Evolutionary conservation across 2,797 vertebrate species (phyloP), one percentile per base, ranked within the genome.

Genomic region (Lacerta viridis): DNA sequence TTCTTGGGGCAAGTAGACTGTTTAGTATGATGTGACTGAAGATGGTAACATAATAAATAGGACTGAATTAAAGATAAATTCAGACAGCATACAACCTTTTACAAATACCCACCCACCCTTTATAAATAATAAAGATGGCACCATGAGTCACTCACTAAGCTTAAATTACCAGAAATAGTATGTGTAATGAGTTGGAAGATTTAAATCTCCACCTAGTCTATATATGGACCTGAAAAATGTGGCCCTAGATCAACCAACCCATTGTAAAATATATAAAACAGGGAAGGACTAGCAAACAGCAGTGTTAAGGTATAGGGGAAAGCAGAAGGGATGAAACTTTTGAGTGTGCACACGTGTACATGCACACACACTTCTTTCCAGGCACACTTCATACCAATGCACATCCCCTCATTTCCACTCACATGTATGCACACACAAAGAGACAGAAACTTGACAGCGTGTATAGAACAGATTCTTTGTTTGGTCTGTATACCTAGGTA

Each of bases 201-300:
- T 90, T 39, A 90, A 88, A 76, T 17, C 46, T 15, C 41, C 0
- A 89, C 80, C 13, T 43, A 77, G 5, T 0, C 78, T 33, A 27
- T 0, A 10, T 79, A 4, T 3, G 7, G 69, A 89, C 1, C 4
- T 55, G 29, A 20, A 80, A 61, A 39, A 59, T 1, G 74, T 59
- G 13, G 50, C 59, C 74, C 86, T 1, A 69, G 50, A 87, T 71
- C 33, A 88, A 71, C 64, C 17, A 90, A 79, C n/a, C 41, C 33
- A 81, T 41, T 43, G 43, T 25, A 46, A 76, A 87, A 87, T 66
- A 43, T 61, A 55, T 0, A 1, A 71, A 66, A 90, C 15, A 43
- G 10, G 20, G 0, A 0, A 7, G 4, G 5, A 25, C 85, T 29
- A 1, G 0, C 0, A 61, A 33, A 29, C 50, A 50, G 5, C 46